Evolutionary conservation across 2,797 vertebrate genomes (phyloP), one percentile per base, ranked within the genome.

Genomic region (Acrossocheilus wenchowensis): DNA sequence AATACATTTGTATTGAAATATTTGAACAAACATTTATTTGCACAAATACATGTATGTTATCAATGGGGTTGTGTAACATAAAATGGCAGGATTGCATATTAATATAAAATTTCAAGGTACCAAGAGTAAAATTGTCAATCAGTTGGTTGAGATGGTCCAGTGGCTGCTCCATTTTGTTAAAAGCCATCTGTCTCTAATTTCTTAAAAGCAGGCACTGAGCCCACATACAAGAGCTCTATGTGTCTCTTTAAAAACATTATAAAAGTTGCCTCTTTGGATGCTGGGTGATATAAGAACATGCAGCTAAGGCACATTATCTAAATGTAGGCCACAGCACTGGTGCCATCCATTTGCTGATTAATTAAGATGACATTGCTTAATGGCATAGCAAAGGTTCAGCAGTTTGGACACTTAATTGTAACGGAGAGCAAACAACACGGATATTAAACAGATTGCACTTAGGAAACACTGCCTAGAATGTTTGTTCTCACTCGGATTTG

Each of bases 361-460:
- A 91, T 93, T 89, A 91, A 87, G 50, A 84, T 85, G 84, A 75
- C 81, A 52, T 91, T 89, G 69, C 84, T 86, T 87, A 92, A 92
- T 90, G 87, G 74, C 79, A 89, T 45, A 83, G 85, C 64, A 87
- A 77, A 86, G 73, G 86, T 79, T 83, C 81, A 64, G 85, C 85
- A 73, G 83, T 89, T 89, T 88, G 77, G 84, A 84, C 85, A 89
- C 72, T 68, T 84, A 52, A 85, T 83, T 83, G 45, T 85, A 85
- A 80, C 68, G 23, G 72, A 88, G 62, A 84, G 69, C 48, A 73
- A 87, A 82, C 81, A 88, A 77, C 43, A 54, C 11, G 30, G 81
- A 82, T 68, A 60, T 54, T 39, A 62, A 81, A 26, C 75, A 78
- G 64, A 52, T 23, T 30, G 15, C 78, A 73, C 41, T 64, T 26